These are phyloP conservation scores for Lycodopsis pacificus DNA, from an alignment of 2,797 vertebrate species.

Conservation along the genomic window DNA sequence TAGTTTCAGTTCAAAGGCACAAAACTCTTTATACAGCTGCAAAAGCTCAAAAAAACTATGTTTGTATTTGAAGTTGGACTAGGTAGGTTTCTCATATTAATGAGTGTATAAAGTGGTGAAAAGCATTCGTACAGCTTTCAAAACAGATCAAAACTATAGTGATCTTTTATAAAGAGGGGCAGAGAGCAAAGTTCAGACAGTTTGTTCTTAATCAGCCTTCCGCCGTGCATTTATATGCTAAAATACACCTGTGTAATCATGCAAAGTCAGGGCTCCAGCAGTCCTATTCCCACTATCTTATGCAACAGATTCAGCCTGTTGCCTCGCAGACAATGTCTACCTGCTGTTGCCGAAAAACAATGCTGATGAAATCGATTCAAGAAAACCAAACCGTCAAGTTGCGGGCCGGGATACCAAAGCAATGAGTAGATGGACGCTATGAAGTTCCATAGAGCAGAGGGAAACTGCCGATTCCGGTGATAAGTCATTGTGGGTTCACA, in stretches of 20 bases:
- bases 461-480: neutral
- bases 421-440: neutral
- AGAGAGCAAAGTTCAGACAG: conserved; percentile 30
- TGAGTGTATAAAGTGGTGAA: conserved; percentile 35
- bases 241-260: conserved; percentile 62
- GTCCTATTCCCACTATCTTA: neutral
- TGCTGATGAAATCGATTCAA: neutral
- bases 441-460: neutral
- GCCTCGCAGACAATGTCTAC: neutral
- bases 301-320: neutral
- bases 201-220: conserved; percentile 21
- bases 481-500: neutral
- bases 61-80: conserved; percentile 39
- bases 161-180: conserved; percentile 42
- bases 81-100: conserved; percentile 40
- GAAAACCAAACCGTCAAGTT: neutral
- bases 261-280: conserved; percentile 23
- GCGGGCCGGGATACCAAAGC: neutral
- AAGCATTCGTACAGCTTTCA: conserved; percentile 37
- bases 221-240: conserved; percentile 7
- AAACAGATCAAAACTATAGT: conserved; percentile 52
- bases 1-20: conserved; percentile 55
- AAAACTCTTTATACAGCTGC: conserved; percentile 66
- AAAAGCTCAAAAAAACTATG: conserved; percentile 31
- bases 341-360: neutral